Base-by-base conservation (phyloP, 2,888 invertebrate species). In the Cetonia aurata region DNA sequence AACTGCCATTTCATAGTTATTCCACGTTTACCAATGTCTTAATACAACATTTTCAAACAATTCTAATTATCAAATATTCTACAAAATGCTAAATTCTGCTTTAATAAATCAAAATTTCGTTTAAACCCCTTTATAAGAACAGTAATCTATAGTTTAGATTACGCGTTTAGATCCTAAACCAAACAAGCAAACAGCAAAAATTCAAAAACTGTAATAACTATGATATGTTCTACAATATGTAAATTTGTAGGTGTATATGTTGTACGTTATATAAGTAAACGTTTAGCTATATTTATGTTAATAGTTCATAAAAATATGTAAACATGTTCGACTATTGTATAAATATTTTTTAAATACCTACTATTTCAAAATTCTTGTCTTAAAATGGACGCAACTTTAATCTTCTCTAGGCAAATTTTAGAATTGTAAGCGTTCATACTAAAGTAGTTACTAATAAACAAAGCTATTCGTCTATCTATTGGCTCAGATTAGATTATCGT, bases 351-450 rank as follows among this genome's bases (percentile, higher is more conserved):
- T 19, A 19, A 42, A 41, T 42, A 17, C 17, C 15, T 42, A 33
- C 25, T 56, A 33, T 56, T 31, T 9, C 12, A 17, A 52, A 56
- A n/a, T 48, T 48, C 17, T 48, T 17, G 17, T 37, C n/a, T 59
- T 19, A 46, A 60, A 60, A 25, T 60, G 60, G 60, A 60, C 60
- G 60, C 44, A 60, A 60, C 46, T 44, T 60, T 15, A 60, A 37
- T 37, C 37, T 37, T 37, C 37, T 44, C 46, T 60, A 31, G 25
- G 15, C 19, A 48, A 55, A 13, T 31, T 9, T 33, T 13, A 37
- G 37, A 37, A 37, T 37, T 10, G 37, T 37, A 37, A 37, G 37
- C 37, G 37, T 37, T 37, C 37, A 37, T 37, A 37, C 37, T 37
- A 37, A 37, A 37, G 2, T 25, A 25, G 25, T 25, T 37, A 37